Evolutionary conservation across 2,113 vertebrate genomes (phyloP), one percentile per base, ranked within the genome.

Genomic region (Progne subis): DNA sequence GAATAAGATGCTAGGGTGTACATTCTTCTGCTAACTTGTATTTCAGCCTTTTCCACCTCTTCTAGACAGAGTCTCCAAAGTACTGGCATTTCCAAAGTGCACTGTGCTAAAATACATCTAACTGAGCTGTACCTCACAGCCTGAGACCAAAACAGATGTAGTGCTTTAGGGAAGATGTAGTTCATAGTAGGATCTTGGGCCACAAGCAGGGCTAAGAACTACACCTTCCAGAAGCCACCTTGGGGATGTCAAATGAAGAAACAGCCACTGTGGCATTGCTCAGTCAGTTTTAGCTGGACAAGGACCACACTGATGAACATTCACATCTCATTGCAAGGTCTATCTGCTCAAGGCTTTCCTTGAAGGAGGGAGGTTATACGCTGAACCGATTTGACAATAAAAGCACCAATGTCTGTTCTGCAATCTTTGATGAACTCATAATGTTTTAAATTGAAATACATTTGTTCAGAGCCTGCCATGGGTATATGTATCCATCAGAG

Each of bases 381-480:
- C 53, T 50, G 72, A 86, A 49, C 52, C 24, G 28, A 43, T 84
- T 63, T 92, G 84, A 76, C 81, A 69, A 57, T 69, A 68, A 88
- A 86, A 71, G 49, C 74, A 49, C 92, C 89, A 61, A 26, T 82
- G 56, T 92, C 75, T 83, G 71, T 80, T 85, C 41, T 91, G 85
- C 41, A 60, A 68, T 78, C 72, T 55, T 91, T 91, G 86, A 90
- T 82, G 59, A 89, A 69, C 55, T 95, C 83, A 41, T 87, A 75
- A 94, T 53, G 18, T 67, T 91, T 95, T 71, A 85, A 92, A 89
- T 68, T 91, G 86, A 91, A 96, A 83, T 79, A 50, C 41, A 46
- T 94, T 84, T 87, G 44, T 91, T 91, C 84, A 39, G 86, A 92
- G 18, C n/a, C 65, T 91, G 60, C 25, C 44, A 43, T 31, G 31